Evolutionary conservation across 2,888 invertebrate genomes (phyloP).

Genomic region (Sacculina carcini): DNA sequence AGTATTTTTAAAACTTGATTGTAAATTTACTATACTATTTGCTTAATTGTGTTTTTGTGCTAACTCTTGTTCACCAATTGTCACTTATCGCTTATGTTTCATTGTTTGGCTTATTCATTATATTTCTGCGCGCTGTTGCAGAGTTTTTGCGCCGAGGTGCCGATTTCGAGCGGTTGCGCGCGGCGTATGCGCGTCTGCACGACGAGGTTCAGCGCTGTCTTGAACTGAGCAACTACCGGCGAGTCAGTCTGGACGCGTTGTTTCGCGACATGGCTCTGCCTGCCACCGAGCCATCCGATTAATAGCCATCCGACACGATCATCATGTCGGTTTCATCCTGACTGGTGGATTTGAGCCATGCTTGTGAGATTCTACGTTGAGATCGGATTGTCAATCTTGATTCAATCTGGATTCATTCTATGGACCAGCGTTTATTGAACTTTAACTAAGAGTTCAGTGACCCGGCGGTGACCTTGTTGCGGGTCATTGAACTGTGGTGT

Average conservation of each 20-base stretch:
- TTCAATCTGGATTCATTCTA: too few relatives aligned
- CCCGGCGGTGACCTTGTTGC: too few relatives aligned
- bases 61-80: background rate
- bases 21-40: slow-evolving; percentile 7
- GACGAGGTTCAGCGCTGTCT: slow-evolving; percentile 8
- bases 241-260: slow-evolving; percentile 10
- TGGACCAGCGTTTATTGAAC: too few relatives aligned
- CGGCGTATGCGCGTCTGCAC: slow-evolving; percentile 10
- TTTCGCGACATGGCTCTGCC: slow-evolving; percentile 15
- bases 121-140: slow-evolving; percentile 10
- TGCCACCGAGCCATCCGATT: background rate
- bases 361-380: too few relatives aligned
- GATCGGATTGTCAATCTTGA: too few relatives aligned
- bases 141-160: slow-evolving; percentile 11
- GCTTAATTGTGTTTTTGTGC: background rate
- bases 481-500: too few relatives aligned
- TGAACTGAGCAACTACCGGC: slow-evolving; percentile 11
- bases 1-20: slow-evolving; percentile 11
- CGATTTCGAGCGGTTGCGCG: slow-evolving; percentile 3
- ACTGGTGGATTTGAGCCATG: background rate
- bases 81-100: background rate
- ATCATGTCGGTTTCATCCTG: too few relatives aligned
- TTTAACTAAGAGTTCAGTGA: too few relatives aligned
- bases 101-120: background rate
- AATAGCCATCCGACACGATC: background rate